These are phyloP conservation scores for Halcyon badia DNA, from an alignment of 2,797 vertebrate genomes.

Conservation along the genomic window DNA sequence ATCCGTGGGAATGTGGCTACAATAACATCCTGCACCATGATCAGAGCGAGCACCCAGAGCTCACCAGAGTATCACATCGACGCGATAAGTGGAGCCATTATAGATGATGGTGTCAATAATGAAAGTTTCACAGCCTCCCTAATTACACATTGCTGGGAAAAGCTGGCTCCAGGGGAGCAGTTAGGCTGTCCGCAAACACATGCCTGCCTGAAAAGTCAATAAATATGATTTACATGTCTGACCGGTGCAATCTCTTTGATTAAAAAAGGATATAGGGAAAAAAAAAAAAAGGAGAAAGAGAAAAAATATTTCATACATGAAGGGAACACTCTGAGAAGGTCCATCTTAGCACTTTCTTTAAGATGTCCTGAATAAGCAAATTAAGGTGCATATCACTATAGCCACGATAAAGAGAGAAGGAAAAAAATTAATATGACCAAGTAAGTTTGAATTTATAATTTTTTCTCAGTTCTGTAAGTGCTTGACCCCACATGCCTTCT, in stretches of 20 bases:
- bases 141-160: neutral
- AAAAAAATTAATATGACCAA: neutral
- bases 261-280: neutral
- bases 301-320: neutral
- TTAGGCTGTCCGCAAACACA: neutral
- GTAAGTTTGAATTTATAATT: neutral
- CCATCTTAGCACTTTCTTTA: neutral
- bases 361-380: neutral
- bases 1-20: neutral
- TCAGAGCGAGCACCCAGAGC: neutral
- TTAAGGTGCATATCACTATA: neutral
- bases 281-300: too few relatives aligned
- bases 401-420: neutral
- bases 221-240: constrained; percentile 9
- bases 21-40: neutral
- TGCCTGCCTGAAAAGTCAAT: neutral
- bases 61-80: neutral
- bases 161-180: neutral
- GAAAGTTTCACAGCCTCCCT: neutral
- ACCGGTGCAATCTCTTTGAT: neutral
- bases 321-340: neutral
- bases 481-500: neutral
- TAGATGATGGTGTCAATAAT: neutral
- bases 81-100: neutral
- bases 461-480: accelerated